Evolutionary conservation across 2,113 vertebrate species (phyloP).

Genomic region (Melanerpes formicivorus): DNA sequence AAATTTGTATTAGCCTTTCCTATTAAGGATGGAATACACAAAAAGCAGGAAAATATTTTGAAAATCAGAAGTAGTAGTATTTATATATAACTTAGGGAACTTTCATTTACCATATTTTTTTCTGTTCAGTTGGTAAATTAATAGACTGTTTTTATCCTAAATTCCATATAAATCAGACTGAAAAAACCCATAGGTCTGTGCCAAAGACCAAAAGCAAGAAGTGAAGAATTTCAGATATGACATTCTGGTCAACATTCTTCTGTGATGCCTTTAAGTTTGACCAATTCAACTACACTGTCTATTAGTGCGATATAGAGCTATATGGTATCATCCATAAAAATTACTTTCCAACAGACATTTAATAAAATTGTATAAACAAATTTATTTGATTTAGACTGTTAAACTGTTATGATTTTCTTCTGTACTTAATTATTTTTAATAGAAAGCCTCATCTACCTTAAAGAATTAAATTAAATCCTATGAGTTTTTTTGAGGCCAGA

Average conservation of each 20-base stretch:
- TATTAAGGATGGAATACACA: not conserved
- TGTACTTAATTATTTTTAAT: not conserved
- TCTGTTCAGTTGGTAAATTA: not conserved
- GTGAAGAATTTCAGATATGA: not conserved
- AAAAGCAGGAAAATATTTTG: not conserved
- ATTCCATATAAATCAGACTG: not conserved
- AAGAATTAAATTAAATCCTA: not conserved
- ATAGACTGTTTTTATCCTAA: not conserved
- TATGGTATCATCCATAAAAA: not conserved
- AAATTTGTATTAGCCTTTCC: not conserved
- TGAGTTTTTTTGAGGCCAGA: not conserved
- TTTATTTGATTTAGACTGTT: not conserved
- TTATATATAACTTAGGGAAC: not conserved
- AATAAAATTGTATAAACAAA: not conserved
- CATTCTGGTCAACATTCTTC: not conserved
- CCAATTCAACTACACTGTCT: not conserved
- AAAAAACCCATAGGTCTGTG: not conserved
- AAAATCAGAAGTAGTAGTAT: not conserved
- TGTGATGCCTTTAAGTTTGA: not conserved
- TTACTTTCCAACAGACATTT: not conserved
- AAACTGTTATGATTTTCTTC: not conserved
- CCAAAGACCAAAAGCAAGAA: not conserved
- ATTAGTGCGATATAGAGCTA: not conserved
- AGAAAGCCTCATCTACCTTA: not conserved
- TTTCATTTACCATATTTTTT: not conserved